phyloP scores from a whole-genome alignment of 2,113 vertebrate species.

The Mystacornis crossleyi region DNA sequence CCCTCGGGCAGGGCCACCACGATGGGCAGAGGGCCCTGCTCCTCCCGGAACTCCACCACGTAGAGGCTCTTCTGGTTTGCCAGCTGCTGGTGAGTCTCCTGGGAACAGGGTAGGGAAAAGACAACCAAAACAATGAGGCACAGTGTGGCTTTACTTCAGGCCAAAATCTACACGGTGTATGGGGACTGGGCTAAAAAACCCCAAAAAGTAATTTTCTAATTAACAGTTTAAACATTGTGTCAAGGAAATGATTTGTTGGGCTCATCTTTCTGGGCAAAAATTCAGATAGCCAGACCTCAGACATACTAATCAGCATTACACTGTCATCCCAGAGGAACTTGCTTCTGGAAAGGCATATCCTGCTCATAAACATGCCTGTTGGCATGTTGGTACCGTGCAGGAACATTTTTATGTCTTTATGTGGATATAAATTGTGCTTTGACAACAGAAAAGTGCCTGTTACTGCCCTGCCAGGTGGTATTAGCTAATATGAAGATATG shows the following conservation, averaged over 20 bases:
- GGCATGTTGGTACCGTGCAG: fast-evolving
- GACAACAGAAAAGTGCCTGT: neutral
- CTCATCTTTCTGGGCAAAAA: neutral
- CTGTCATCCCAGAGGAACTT: neutral
- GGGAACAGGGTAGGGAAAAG: neutral
- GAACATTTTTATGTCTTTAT: neutral
- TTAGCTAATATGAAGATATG: neutral
- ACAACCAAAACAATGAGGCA: neutral
- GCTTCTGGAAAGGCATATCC: neutral
- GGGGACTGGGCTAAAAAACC: neutral
- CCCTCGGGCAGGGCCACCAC: constrained; percentile 84
- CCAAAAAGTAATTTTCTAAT: neutral
- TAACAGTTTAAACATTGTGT: neutral
- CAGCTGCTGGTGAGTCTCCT: constrained; percentile 89
- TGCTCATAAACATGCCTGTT: neutral
- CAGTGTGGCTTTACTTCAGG: neutral
- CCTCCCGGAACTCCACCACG: constrained; percentile 87
- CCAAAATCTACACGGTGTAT: neutral
- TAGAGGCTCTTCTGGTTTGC: constrained; percentile 87
- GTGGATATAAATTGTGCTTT: neutral
- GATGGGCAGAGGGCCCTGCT: constrained; percentile 84
- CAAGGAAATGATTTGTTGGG: neutral
- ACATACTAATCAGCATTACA: neutral
- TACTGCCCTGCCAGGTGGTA: neutral
- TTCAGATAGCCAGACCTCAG: neutral